Conservation (phyloP, 2,797 vertebrate genomes). For the Enteromius treurensis region DNA sequence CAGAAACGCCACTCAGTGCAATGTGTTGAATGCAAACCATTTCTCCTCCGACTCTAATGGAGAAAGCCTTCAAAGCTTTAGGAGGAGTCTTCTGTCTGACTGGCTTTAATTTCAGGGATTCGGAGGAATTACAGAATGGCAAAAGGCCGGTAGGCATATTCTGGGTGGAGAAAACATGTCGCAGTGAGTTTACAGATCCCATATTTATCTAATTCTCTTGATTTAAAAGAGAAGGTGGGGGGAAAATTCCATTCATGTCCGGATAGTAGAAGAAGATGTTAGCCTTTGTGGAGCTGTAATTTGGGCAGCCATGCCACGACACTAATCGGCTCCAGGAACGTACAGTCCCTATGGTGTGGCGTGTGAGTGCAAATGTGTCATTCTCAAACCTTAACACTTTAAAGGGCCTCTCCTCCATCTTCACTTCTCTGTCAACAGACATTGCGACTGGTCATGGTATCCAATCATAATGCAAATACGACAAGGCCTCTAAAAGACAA, state of each 20-base stretch:
- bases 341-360: constrained; percentile 71
- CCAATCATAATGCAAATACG: constrained; percentile 61
- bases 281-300: constrained; percentile 73
- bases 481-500: constrained; percentile 54
- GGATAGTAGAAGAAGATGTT: constrained; percentile 71
- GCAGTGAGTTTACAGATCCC: constrained; percentile 65
- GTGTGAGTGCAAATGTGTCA: constrained; percentile 67
- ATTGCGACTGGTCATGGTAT: constrained; percentile 62
- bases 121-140: constrained; percentile 61
- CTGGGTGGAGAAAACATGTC: constrained; percentile 65
- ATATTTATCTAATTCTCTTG: constrained; percentile 72
- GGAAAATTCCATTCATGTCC: constrained; percentile 57
- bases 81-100: constrained; percentile 45
- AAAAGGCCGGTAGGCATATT: constrained; percentile 61
- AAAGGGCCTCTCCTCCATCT: constrained; percentile 57
- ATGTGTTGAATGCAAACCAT: constrained; percentile 69
- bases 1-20: constrained; percentile 61
- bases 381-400: constrained; percentile 68
- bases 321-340: constrained; percentile 71
- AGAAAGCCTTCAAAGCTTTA: constrained; percentile 56
- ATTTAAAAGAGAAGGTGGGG: constrained; percentile 61
- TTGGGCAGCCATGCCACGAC: constrained; percentile 67
- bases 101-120: constrained; percentile 66
- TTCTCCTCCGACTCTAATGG: constrained; percentile 21
- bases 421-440: constrained; percentile 65